Base-by-base conservation (phyloP, 2,797 vertebrate species). In the Furcifer pardalis region DNA sequence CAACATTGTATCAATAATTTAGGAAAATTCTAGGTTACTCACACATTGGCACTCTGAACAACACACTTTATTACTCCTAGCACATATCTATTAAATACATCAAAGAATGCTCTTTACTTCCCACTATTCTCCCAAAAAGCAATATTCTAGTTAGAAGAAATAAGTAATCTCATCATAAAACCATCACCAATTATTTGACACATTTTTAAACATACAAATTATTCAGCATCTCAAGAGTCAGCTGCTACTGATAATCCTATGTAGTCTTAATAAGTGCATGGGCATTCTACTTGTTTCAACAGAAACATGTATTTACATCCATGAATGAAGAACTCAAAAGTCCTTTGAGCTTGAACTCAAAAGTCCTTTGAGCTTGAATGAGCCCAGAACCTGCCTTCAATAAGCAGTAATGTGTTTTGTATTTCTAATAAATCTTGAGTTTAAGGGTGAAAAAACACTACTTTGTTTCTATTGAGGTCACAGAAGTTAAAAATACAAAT, bases 1-100 rank as follows among this genome's bases (percentile, higher is more conserved):
- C 85, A 95, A 92, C 88, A 93, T 92, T 94, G 95, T 96, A 97
- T 96, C 95, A 95, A 23, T 96, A 96, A 92, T 84, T 91, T 94
- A 94, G 85, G 91, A 95, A 95, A 95, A 95, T 69, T 89, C 15
- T 87, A 83, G 86, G 87, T 94, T 93, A 90, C 49, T 56, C 84
- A 84, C 56, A 92, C n/a, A 87, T 91, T 76, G 89, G 84, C 84
- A 52, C 86, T 92, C 85, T 79, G 76, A 94, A 91, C 87, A 89
- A 87, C 94, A 92, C 77, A 87, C n/a, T 86, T 25, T 77, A 69
- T 25, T 77, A 69, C 86, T 49, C 81, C 89, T 91, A 71, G 85
- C 13, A 19, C 83, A 92, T 79, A 85, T 46, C 37, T 87, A 30
- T 44, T 89, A 60, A 76, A 71, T 49, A 59, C 82, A 79, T 69